Conservation (phyloP, 2,888 invertebrate genomes). For the Antitype chi region DNA sequence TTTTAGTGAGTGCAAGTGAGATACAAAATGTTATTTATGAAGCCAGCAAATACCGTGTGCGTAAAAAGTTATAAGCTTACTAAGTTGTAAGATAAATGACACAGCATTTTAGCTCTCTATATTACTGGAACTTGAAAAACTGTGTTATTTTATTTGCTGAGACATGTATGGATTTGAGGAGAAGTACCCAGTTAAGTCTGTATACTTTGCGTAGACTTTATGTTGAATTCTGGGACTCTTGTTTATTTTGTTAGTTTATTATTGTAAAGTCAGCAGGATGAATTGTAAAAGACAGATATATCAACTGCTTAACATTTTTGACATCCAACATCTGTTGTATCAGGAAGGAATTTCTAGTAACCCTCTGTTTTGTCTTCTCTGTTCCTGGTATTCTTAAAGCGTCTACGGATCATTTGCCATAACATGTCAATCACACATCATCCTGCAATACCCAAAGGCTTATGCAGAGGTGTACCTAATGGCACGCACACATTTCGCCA, state of each 20-base stretch:
- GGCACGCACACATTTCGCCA: not conserved
- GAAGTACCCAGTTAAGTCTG: not conserved
- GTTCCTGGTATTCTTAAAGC: not conserved
- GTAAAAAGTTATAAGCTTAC: slow-evolving; percentile 4
- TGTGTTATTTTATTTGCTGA: slow-evolving; percentile 6
- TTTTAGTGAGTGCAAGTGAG: slow-evolving; percentile 15
- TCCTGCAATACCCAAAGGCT: not conserved
- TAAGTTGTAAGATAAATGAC: slow-evolving; percentile 27
- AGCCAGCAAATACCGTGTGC: slow-evolving; percentile 12
- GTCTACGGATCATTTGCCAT: not conserved
- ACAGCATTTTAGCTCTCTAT: not conserved
- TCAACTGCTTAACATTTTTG: not conserved
- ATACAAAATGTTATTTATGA: slow-evolving; percentile 12
- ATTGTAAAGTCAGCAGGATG: not conserved
- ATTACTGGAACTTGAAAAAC: not conserved
- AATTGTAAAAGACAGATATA: not conserved
- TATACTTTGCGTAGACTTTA: not conserved
- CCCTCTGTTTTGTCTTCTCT: not conserved
- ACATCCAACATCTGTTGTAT: not conserved
- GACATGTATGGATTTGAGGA: not conserved
- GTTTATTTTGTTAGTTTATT: not conserved
- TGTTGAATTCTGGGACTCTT: not conserved
- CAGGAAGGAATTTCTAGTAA: not conserved
- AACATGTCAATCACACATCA: not conserved
- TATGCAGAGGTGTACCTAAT: not conserved